Evolutionary conservation across 2,797 vertebrate species (phyloP).

Genomic region (Zalophus californianus): DNA sequence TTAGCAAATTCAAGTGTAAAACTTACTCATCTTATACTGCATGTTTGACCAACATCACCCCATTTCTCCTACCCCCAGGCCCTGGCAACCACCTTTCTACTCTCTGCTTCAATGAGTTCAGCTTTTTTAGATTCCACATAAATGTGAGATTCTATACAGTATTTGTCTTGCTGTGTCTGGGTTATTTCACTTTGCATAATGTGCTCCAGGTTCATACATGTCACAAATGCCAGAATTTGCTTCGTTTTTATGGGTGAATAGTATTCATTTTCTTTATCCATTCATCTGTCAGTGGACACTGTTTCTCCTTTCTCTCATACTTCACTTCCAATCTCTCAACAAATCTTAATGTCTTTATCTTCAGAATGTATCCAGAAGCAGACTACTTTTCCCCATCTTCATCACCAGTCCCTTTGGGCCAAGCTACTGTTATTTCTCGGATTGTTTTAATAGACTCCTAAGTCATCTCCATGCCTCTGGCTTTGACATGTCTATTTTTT

Average conservation of each 20-base stretch:
- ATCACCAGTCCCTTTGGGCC: background rate
- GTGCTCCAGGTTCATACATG: background rate
- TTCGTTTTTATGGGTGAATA: background rate
- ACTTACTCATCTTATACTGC: background rate
- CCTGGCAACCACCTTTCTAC: background rate
- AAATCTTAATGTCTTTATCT: constrained; percentile 7
- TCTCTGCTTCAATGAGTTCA: background rate
- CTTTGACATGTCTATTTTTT: background rate
- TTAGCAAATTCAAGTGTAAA: background rate
- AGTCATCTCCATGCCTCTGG: background rate
- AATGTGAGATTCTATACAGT: background rate
- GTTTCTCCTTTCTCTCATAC: background rate
- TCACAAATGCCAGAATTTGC: background rate
- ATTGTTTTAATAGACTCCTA: constrained; percentile 25
- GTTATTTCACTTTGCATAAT: background rate
- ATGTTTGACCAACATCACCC: background rate
- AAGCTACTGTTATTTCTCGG: background rate
- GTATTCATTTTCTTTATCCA: background rate
- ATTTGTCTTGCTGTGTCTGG: background rate
- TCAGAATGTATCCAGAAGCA: background rate
- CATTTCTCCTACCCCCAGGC: background rate
- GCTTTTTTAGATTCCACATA: background rate
- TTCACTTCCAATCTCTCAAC: background rate
- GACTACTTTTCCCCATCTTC: background rate
- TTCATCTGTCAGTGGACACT: background rate